phyloP scores from a whole-genome alignment of 2,888 invertebrate genomes.

The Eupithecia exiguata region DNA sequence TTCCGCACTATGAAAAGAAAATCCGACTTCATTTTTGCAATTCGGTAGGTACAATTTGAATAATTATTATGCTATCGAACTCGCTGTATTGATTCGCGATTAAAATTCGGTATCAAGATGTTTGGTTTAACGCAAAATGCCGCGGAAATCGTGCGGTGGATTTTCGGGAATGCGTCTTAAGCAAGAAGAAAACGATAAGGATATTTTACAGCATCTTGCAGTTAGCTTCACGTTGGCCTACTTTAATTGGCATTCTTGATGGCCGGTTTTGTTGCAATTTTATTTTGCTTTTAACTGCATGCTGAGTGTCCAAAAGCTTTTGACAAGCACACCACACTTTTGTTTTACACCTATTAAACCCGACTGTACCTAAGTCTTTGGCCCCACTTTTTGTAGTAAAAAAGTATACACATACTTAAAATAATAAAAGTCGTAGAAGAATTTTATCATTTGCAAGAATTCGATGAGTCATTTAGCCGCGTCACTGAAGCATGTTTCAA shows the following conservation, averaged over 20 bases:
- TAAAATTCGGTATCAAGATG: not conserved
- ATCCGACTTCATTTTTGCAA: not conserved
- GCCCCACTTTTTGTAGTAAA: not conserved
- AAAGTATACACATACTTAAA: not conserved
- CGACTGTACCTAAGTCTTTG: not conserved
- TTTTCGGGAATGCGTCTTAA: not conserved
- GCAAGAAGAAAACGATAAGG: not conserved
- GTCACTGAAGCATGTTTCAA: not conserved
- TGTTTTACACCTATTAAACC: not conserved
- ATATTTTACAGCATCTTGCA: not conserved
- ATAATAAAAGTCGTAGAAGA: not conserved
- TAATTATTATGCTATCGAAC: not conserved
- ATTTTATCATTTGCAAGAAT: not conserved
- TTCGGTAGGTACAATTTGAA: not conserved
- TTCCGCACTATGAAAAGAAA: not conserved
- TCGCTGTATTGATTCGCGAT: not conserved
- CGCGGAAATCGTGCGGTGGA: not conserved
- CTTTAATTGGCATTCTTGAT: not conserved
- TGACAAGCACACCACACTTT: not conserved
- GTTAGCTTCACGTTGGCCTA: not conserved
- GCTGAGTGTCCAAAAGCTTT: not conserved
- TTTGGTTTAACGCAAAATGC: not conserved
- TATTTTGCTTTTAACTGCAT: not conserved
- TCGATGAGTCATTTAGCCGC: not conserved
- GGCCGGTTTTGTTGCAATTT: not conserved